Conservation (phyloP, 2,888 invertebrate species). For the Callinectes sapidus region DNA sequence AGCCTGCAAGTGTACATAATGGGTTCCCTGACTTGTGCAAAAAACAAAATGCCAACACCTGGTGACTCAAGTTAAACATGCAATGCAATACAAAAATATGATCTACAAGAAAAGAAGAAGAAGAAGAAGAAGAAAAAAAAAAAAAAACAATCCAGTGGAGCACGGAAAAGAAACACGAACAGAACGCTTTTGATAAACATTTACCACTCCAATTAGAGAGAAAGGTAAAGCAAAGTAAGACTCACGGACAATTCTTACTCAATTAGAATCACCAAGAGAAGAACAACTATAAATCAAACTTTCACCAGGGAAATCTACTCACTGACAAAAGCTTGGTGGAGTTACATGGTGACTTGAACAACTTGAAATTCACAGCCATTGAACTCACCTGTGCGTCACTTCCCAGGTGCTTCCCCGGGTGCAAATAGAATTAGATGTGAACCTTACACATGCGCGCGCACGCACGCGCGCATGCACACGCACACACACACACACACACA, state of each 20-base stretch:
- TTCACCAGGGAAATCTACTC: slow-evolving; percentile 20
- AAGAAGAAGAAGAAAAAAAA: not conserved
- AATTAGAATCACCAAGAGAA: not conserved
- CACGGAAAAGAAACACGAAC: not conserved
- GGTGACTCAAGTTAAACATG: not conserved
- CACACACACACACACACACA: slow-evolving; percentile 25
- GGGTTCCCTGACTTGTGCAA: not conserved
- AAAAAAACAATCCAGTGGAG: not conserved
- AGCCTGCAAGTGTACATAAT: not conserved
- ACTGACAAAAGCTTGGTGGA: slow-evolving; percentile 16
- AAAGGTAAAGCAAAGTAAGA: not conserved
- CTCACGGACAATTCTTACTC: not conserved
- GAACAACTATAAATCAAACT: slow-evolving; percentile 24
- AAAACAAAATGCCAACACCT: slow-evolving; percentile 6
- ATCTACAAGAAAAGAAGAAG: not conserved
- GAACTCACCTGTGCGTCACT: not conserved
- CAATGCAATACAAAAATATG: not conserved
- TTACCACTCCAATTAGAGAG: not conserved
- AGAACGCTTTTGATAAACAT: not conserved
- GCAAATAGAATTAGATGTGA: slow-evolving; percentile 1
- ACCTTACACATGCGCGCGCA: not conserved
- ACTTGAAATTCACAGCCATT: not conserved
- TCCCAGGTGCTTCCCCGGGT: not conserved
- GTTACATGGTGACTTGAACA: not conserved
- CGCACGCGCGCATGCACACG: not conserved